Percentiles rank a stretch among this genome's conserved stretches.
Evolutionary conservation across 2,113 vertebrate species (phyloP).

Genomic region (Coptodon bakossiorum): DNA sequence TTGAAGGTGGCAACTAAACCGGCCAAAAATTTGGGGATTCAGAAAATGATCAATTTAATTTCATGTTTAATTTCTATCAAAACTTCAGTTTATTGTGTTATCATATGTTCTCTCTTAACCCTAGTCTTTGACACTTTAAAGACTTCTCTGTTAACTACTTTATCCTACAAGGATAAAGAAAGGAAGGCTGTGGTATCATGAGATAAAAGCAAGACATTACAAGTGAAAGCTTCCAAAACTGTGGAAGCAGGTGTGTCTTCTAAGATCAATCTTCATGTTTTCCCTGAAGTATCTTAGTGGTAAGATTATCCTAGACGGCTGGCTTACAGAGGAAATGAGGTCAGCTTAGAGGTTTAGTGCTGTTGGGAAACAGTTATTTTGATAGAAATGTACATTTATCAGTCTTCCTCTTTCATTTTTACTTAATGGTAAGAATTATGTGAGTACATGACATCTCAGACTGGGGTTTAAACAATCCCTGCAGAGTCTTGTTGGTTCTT

Average conservation of each 20-base stretch:
- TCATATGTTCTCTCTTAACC: neutral
- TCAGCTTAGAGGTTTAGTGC: neutral
- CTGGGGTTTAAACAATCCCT: neutral
- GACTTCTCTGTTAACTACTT: neutral
- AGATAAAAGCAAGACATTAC: slow-evolving; percentile 15
- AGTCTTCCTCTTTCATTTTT: neutral
- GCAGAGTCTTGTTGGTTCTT: neutral
- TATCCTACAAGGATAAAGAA: neutral
- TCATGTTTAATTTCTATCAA: neutral
- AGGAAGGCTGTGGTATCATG: neutral
- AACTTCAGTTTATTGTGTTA: neutral
- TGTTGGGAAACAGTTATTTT: neutral
- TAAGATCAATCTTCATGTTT: slow-evolving; percentile 3
- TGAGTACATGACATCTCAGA: neutral
- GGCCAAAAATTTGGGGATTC: neutral
- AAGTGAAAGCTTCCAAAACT: neutral
- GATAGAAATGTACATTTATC: neutral
- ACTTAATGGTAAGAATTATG: neutral
- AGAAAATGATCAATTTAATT: neutral
- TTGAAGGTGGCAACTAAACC: neutral
- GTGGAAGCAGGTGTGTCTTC: neutral
- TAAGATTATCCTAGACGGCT: slow-evolving; percentile 14
- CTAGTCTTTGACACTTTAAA: neutral
- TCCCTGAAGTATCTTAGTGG: slow-evolving; percentile 5
- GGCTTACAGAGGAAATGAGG: slow-evolving; percentile 1